These are phyloP conservation scores for Spisula subtruncata DNA, from an alignment of 2,888 invertebrate genomes.

Conservation along the genomic window DNA sequence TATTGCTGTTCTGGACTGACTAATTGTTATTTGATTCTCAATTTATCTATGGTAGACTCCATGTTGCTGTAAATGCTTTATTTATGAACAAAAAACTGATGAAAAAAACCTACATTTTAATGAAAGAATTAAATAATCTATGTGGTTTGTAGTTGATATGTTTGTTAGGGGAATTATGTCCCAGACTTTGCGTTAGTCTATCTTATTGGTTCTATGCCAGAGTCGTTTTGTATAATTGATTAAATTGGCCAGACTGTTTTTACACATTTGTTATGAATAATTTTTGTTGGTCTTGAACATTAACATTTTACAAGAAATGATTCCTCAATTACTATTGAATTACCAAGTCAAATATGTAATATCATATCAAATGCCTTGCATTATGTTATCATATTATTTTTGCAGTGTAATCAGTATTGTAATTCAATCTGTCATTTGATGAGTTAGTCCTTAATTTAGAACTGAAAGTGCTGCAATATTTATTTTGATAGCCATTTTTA, in stretches of 20 bases:
- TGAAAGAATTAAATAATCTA: slow-evolving; percentile 18
- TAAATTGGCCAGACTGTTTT: slow-evolving; percentile 9
- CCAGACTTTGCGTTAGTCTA: background rate
- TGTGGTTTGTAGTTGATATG: background rate
- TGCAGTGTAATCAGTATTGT: too few relatives aligned
- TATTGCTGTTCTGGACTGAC: background rate
- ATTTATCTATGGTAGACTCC: background rate
- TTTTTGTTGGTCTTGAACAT: background rate
- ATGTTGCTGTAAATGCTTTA: background rate
- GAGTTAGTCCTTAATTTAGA: too few relatives aligned
- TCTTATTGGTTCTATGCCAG: slow-evolving; percentile 8
- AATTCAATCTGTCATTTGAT: too few relatives aligned
- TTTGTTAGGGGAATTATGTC: background rate
- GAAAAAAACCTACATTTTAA: background rate
- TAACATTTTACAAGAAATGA: background rate
- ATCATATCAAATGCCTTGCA: too few relatives aligned
- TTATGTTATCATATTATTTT: too few relatives aligned
- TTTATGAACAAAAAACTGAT: slow-evolving; percentile 1
- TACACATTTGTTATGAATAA: slow-evolving; percentile 7
- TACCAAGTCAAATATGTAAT: too few relatives aligned
- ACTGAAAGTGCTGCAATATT: too few relatives aligned
- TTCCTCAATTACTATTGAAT: too few relatives aligned
- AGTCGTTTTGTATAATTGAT: slow-evolving; percentile 18
- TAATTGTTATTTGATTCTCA: background rate
- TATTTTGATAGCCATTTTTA: too few relatives aligned